These are phyloP conservation scores for Lerema accius DNA, from an alignment of 1,140 invertebrate species.

Conservation along the genomic window DNA sequence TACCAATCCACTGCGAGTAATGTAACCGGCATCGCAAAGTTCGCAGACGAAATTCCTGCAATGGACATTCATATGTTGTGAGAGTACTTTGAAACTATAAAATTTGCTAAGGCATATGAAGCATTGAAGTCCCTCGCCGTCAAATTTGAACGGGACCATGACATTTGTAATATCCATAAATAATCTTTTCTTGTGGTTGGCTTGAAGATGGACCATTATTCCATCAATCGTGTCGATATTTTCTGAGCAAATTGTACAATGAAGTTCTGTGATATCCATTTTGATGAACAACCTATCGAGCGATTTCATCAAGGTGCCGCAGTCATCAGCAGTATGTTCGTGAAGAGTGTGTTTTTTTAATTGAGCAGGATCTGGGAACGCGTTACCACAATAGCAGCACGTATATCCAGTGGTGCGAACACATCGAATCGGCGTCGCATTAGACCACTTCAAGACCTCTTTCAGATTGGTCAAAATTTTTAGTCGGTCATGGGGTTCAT, in stretches of 20 bases:
- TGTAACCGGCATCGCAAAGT: constrained; percentile 40
- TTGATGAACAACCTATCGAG: constrained; percentile 44
- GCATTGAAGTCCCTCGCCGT: constrained; percentile 35
- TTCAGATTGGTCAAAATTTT: too few relatives aligned
- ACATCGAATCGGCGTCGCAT: constrained; percentile 54
- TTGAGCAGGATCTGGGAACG: constrained; percentile 42
- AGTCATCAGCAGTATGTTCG: constrained; percentile 33
- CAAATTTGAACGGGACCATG: constrained; percentile 53
- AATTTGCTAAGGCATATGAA: constrained; percentile 32
- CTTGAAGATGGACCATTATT: constrained; percentile 7
- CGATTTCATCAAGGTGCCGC: constrained; percentile 42
- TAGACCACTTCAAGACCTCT: constrained; percentile 47
- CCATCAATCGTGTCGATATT: too few relatives aligned
- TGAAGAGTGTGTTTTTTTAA: constrained; percentile 44
- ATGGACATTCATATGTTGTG: constrained; percentile 44
- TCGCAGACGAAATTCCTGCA: constrained; percentile 46
- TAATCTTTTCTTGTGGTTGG: background rate
- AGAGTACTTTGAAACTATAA: constrained; percentile 39
- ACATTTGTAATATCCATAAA: constrained; percentile 41
- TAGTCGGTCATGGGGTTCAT: too few relatives aligned
- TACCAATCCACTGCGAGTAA: constrained; percentile 25
- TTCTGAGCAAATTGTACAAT: constrained; percentile 56
- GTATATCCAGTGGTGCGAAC: constrained; percentile 32
- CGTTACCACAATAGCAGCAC: constrained; percentile 53
- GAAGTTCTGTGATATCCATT: constrained; percentile 55